Evolutionary conservation across 2,113 vertebrate genomes (phyloP).

Genomic region (Noturus placidus): DNA sequence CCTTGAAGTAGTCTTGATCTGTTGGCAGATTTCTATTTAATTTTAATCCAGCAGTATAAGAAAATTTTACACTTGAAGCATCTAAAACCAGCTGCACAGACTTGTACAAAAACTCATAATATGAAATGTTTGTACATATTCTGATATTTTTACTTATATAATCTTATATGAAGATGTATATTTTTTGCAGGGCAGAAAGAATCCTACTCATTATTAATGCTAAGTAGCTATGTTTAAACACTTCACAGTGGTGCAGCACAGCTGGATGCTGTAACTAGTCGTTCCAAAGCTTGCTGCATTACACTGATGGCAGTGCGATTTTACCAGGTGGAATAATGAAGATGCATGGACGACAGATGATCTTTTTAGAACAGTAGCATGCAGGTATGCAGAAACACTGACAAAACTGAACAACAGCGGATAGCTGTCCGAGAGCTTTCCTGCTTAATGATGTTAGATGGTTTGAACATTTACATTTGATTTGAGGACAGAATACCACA

Average conservation of each 20-base stretch:
- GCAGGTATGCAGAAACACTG: background rate
- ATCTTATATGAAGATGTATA: no score
- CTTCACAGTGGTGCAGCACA: background rate
- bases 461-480: background rate
- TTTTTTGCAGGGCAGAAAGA: background rate
- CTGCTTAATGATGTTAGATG: background rate
- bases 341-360: background rate
- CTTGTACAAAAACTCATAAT: no score
- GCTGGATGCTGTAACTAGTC: background rate
- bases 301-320: background rate
- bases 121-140: no score
- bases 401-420: background rate
- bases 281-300: background rate
- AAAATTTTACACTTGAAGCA: no score
- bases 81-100: no score
- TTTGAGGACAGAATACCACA: background rate
- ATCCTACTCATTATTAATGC: background rate
- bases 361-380: background rate
- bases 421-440: background rate
- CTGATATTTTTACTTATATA: no score
- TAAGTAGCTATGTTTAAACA: background rate
- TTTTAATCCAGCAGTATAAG: no score
- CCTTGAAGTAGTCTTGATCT: no score
- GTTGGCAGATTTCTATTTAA: no score
- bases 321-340: background rate